Base-by-base conservation (phyloP, 2,888 invertebrate genomes). In the Autographa gamma region DNA sequence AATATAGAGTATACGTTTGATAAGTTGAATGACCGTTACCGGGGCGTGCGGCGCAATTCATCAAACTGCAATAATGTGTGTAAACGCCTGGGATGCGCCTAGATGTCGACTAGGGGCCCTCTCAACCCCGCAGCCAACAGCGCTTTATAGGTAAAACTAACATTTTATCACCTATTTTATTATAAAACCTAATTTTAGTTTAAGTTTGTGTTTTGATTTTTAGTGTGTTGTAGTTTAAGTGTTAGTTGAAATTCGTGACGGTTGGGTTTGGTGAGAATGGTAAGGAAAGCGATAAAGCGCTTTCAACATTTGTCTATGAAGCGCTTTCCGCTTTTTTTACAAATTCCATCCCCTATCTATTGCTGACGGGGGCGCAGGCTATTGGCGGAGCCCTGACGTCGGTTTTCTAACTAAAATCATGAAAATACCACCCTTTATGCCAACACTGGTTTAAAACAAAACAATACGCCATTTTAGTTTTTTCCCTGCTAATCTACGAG, bases 31-130 rank as follows among this genome's bases (percentile, higher is more conserved):
- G 93, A 92, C 93, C 93, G 90, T 81, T 67, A 76, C 78, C 76
- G 77, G 78, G 86, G 84, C 86, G 83, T 86, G 88, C 80, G 82
- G 86, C 87, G 90, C 90, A 92, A 92, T 93, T 91, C 93, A 93
- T 93, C 93, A 93, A 91, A 93, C 91, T 89, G 91, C 89, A 92
- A 92, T 92, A 92, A 92, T 92, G 93, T 92, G 90, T 89, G 91
- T 89, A 91, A 91, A 91, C 91, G 89, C 80, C 81, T 83, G 88
- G 90, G 90, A 91, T 91, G 89, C 88, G 85, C 89, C 88, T 90
- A 89, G 90, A 90, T 89, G 89, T 85, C 85, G 80, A 85, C 88
- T 90, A 91, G 92, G 92, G 93, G 92, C 89, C 83, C 70, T 69
- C 68, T 48, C 48, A 72, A 76, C 77, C 79, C 69, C 59, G 71